These are phyloP conservation scores for Capitella teleta DNA, from an alignment of 1,140 invertebrate species.

Conservation along the genomic window DNA sequence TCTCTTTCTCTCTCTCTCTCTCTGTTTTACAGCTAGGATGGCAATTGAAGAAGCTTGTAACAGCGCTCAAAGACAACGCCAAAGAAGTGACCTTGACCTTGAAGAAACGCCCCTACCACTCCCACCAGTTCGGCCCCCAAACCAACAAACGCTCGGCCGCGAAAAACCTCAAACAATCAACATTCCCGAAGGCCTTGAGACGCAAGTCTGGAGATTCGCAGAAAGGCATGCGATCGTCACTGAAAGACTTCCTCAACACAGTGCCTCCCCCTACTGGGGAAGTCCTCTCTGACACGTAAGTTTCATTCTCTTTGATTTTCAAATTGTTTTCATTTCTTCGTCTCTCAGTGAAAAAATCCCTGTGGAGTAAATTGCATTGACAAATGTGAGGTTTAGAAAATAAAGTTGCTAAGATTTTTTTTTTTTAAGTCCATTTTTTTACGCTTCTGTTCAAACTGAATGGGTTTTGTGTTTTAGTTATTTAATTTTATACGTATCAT, in stretches of 20 bases:
- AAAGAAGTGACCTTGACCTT: slow-evolving; percentile 69
- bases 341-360: no score
- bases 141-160: slow-evolving; percentile 40
- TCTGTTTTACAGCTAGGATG: slow-evolving; percentile 54
- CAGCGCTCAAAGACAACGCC: slow-evolving; percentile 62
- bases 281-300: no score
- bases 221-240: background rate
- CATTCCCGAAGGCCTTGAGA: slow-evolving; percentile 30
- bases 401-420: no score
- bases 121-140: slow-evolving; percentile 63
- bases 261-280: background rate
- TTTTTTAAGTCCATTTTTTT: no score
- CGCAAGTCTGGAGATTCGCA: slow-evolving; percentile 27
- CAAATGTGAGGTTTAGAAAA: no score
- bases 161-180: slow-evolving; percentile 21
- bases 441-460: no score
- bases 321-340: no score
- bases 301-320: no score
- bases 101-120: slow-evolving; percentile 71
- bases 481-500: no score
- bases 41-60: slow-evolving; percentile 69
- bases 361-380: no score
- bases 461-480: no score
- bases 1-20: background rate
- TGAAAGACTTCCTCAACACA: background rate